Evolutionary conservation across 2,888 invertebrate species (phyloP), one percentile per base, ranked within the genome.

Genomic region (Agrilus biguttatus): DNA sequence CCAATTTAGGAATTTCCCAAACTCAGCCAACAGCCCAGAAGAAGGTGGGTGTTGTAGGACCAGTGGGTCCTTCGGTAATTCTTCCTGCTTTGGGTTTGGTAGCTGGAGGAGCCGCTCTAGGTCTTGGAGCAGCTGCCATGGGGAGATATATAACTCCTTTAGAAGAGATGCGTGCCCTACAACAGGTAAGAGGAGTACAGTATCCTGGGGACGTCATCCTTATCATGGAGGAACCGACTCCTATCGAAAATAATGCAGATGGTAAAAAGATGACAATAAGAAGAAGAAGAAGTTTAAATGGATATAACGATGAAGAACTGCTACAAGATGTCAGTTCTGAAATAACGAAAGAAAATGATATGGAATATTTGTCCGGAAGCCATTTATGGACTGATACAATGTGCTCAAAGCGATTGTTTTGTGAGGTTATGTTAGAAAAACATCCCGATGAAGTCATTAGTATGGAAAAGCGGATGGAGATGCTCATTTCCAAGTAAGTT

Each of bases 391-490:
- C 76, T 28, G 78, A 81, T 61, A 82, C 83, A 2, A 80, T 80
- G 42, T 86, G 86, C 58, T 81, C 85, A 3, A 84, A 85, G 59
- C 75, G 72, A 54, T 74, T 83, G 49, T 83, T 85, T 65, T 86
- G 86, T 62, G 78, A 81, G 55, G 78, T 80, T 36, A 78, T 86
- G 71, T 67, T 79, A 35, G 71, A 75, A 45, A 81, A 83, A 53
- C 69, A 77, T 40, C 72, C 77, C 2, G 83, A 85, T 57, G 78
- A 82, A 23, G 67, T 79, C 47, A 73, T 78, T 50, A 69, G 79
- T 36, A 84, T 84, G 83, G 84, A 85, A 67, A 85, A 85, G 68
- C 82, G 81, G 61, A 84, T 85, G 80, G 76, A 78, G 55, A 74
- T 77, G 39, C 70, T 83, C 55, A 65, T 84, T 42, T 72, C 75